These are phyloP conservation scores for Pseudachorutes palmiensis DNA, from an alignment of 1,140 invertebrate genomes.

Conservation along the genomic window DNA sequence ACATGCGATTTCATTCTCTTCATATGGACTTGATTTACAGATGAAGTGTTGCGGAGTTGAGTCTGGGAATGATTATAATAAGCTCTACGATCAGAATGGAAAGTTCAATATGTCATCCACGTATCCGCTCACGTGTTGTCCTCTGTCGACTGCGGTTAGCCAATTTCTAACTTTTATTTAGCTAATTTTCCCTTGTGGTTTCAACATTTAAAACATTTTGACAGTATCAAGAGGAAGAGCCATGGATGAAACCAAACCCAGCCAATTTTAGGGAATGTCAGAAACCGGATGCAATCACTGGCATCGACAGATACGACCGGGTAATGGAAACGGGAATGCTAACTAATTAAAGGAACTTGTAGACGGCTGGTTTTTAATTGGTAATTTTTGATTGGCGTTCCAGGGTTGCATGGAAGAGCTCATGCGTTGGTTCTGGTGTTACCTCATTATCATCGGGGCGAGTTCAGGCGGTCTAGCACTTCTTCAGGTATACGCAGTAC, in stretches of 20 bases:
- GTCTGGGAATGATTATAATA: constrained; percentile 39
- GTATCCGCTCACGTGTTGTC: constrained; percentile 40
- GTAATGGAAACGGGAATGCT: neutral
- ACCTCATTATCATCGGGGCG: constrained; percentile 39
- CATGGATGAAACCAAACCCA: no score
- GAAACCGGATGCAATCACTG: neutral
- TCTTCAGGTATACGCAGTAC: constrained; percentile 35
- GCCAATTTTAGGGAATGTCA: no score
- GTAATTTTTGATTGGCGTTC: neutral
- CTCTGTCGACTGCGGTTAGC: constrained; percentile 41
- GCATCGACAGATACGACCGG: no score
- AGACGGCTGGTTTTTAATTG: neutral
- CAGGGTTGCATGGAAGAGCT: constrained; percentile 40
- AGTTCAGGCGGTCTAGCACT: constrained; percentile 39
- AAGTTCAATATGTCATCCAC: constrained; percentile 24
- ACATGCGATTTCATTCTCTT: neutral
- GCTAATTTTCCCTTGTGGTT: neutral
- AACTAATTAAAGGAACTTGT: neutral
- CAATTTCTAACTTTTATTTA: neutral
- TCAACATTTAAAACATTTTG: neutral
- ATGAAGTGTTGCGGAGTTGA: constrained; percentile 53
- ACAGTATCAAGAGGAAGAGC: neutral
- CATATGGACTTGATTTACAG: constrained; percentile 40
- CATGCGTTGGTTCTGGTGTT: constrained; percentile 37
- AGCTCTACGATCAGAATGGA: constrained; percentile 47